Base-by-base conservation (phyloP, 2,113 vertebrate species). In the Ageneiosus marmoratus region DNA sequence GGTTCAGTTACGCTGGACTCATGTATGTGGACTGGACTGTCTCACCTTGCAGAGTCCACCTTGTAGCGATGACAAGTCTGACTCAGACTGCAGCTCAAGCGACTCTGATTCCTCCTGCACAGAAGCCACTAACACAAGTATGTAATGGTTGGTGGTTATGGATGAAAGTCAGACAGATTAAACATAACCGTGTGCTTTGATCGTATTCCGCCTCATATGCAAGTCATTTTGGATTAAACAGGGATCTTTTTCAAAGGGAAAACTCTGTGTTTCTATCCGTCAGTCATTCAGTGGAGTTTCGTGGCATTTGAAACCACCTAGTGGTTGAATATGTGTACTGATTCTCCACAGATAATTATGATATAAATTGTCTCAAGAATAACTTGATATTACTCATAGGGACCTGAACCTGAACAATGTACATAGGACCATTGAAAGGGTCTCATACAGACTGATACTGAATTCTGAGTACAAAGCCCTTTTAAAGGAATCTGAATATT, bases 61-160 rank as follows among this genome's bases (percentile, higher is more conserved):
- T 15, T 77, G 82, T 48, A 82, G 78, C 15, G 86, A 88, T 32
- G 88, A 85, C 10, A 55, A 44, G 58, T 84, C 83, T 15, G 82
- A 83, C 11, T 60, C 84, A 8, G 87, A 88, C 51, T 83, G 82
- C 72, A 86, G 83, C 58, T 88, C 85, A 3, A 56, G 70, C 10
- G 87, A 87, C 58, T 86, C 87, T 0, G 89, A 89, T 20, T 84
- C 82, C 48, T 86, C 82, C 18, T 84, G 80, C 63, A 75, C 83
- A 24, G 84, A 86, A 41, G 16, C 51, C 48, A 18, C 79, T 15
- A 53, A 77, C 62, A 75, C 77, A 62, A 81, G 89, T 89, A 88
- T 77, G 76, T 87, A 8, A 70, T 12, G 11, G 32, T 76, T 32
- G 22, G 4, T 27, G 6, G n/a, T 22, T 4, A 67, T 51, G 27